Base-by-base conservation (phyloP, 1,140 invertebrate genomes). In the Drosophila neocordata region DNA sequence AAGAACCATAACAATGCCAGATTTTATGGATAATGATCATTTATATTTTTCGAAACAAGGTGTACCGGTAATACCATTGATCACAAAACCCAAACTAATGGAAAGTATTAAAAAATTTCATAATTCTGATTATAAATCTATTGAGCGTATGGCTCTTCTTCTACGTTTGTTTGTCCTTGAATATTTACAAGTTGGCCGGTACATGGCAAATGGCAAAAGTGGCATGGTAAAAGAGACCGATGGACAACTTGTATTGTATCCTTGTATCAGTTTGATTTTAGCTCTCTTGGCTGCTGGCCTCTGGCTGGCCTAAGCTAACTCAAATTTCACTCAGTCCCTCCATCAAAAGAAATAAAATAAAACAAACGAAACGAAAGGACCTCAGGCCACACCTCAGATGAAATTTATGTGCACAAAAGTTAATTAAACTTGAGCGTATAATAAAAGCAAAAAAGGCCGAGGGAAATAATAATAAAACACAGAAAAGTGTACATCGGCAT, bases 11-110 rank as follows among this genome's bases (percentile, higher is more conserved):
- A 92, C 37, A 90, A 93, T 12, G 2, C 0, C 0, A n/a, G 4
- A 0, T 0, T 92, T 92, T 24, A 95, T 98, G 34, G 95, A 98
- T 92, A 98, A 99, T 93, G 98, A 99, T 92, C 98, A 99, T 90
- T 94, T 97, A 80, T 98, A 98, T 41, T 99, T 99, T 92, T 81
- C 97, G 73, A 89, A 92, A 75, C 93, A 92, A 94, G 94, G 96
- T 96, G 71, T 84, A 7, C 64, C 68, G 0, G 76, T 79, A 0
- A 9, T 79, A 0, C 77, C 79, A 24, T 31, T 79, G n/a, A 73
- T 79, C 4, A 91, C 92, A 73, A 69, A 35, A 3, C 27, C 31
- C 15, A 24, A 41, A 8, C 6, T 12, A 2, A 15, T 53, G 1
- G 35, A 55, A 18, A 37, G 58, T n/a, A 12, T 1, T 0, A 9